phyloP scores from a whole-genome alignment of 2,888 invertebrate genomes.

The Lasius fuliginosus region DNA sequence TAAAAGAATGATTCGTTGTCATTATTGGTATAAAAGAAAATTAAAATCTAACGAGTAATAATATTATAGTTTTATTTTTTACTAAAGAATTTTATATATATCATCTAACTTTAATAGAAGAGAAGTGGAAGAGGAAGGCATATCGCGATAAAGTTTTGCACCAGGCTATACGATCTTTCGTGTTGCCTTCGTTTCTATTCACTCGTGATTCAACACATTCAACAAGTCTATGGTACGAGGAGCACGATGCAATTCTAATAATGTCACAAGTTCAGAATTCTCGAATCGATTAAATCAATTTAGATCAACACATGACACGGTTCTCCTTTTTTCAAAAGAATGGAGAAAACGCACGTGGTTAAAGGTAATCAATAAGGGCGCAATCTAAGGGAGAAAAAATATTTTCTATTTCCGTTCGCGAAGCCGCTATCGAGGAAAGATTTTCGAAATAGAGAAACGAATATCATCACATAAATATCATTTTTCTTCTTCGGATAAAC shows the following conservation, averaged over 20 bases:
- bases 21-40: not conserved
- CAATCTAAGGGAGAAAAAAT: conserved; percentile 66
- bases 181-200: not conserved
- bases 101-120: not conserved
- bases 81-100: not conserved
- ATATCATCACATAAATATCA: not conserved
- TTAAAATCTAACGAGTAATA: not conserved
- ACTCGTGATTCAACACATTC: not conserved
- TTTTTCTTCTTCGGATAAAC: not conserved
- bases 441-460: conserved; percentile 18
- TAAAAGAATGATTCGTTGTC: not conserved
- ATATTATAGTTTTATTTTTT: not conserved
- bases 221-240: not conserved
- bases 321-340: conserved; percentile 45
- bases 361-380: conserved; percentile 55
- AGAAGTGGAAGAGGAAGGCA: not conserved
- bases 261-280: not conserved
- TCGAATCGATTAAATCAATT: not conserved
- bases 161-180: not conserved
- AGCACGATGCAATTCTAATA: not conserved
- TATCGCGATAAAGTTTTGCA: not conserved
- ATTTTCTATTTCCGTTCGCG: conserved; percentile 68
- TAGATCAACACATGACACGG: not conserved
- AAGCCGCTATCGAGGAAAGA: conserved; percentile 5
- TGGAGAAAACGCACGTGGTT: conserved; percentile 65